Evolutionary conservation across 2,113 vertebrate genomes (phyloP).

Genomic region (Synodontis membranacea): DNA sequence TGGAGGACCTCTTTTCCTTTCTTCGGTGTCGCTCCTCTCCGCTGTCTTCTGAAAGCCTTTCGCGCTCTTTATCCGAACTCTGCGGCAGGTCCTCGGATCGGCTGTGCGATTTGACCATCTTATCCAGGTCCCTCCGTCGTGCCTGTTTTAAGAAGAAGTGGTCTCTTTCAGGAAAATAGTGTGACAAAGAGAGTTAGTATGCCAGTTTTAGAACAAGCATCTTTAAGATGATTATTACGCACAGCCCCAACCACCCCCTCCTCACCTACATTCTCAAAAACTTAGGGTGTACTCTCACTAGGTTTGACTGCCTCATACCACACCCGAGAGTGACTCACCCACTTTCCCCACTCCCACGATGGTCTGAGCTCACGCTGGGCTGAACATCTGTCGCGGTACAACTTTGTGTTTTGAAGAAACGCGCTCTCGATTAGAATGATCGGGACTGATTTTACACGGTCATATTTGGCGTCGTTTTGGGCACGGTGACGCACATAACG

Average conservation of each 20-base stretch:
- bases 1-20: slow-evolving; percentile 85
- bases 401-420: too few species aligned
- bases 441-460: too few species aligned
- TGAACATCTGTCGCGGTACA: too few species aligned
- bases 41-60: slow-evolving; percentile 87
- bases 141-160: slow-evolving; percentile 99
- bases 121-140: slow-evolving; percentile 93
- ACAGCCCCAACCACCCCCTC: slow-evolving; percentile 69
- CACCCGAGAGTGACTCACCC: too few species aligned
- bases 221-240: slow-evolving; percentile 81
- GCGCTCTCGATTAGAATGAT: too few species aligned
- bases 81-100: slow-evolving; percentile 84
- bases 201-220: slow-evolving; percentile 82
- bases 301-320: too few species aligned
- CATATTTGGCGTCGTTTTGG: too few species aligned
- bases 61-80: slow-evolving; percentile 81
- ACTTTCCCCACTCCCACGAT: too few species aligned
- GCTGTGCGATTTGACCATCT: slow-evolving; percentile 86
- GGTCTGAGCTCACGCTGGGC: too few species aligned
- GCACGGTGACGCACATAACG: too few species aligned
- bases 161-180: slow-evolving; percentile 99
- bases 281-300: too few species aligned
- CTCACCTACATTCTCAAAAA: neutral
- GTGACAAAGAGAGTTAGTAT: slow-evolving; percentile 99
- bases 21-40: slow-evolving; percentile 90